Conservation (phyloP, 2,888 invertebrate species). For the Chloroclysta siterata region DNA sequence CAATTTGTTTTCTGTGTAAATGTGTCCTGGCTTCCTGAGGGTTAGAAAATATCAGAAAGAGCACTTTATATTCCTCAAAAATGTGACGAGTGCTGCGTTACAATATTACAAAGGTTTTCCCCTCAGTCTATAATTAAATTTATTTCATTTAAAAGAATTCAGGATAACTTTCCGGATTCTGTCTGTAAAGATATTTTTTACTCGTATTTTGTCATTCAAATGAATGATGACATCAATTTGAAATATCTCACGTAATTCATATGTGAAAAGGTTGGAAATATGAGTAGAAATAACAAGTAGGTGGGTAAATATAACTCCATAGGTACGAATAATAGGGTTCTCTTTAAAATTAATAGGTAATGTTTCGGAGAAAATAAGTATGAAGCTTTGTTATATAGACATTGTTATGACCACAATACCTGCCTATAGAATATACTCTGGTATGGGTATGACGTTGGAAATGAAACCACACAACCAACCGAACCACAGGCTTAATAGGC, state of each 20-base stretch:
- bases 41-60: constrained; percentile 1
- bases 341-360: background rate
- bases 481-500: constrained; percentile 13
- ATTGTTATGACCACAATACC: background rate
- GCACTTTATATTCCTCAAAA: constrained; percentile 19
- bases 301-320: no score
- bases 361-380: background rate
- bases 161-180: background rate
- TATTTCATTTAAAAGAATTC: constrained; percentile 3
- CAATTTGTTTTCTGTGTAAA: background rate
- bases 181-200: background rate
- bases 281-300: background rate
- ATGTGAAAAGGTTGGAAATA: background rate
- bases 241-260: background rate
- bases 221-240: background rate
- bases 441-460: constrained; percentile 8
- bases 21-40: background rate
- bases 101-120: constrained; percentile 6
- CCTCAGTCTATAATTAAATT: constrained; percentile 3
- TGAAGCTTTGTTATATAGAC: background rate
- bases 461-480: constrained; percentile 10
- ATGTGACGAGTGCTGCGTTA: constrained; percentile 3
- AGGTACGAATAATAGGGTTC: background rate
- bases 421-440: background rate
- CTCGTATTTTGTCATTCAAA: background rate